A percentile compares a stretch with the other conserved stretches of the same genome.
These are phyloP conservation scores for Mastomys coucha DNA, from an alignment of 2,113 vertebrate species.

Conservation along the genomic window DNA sequence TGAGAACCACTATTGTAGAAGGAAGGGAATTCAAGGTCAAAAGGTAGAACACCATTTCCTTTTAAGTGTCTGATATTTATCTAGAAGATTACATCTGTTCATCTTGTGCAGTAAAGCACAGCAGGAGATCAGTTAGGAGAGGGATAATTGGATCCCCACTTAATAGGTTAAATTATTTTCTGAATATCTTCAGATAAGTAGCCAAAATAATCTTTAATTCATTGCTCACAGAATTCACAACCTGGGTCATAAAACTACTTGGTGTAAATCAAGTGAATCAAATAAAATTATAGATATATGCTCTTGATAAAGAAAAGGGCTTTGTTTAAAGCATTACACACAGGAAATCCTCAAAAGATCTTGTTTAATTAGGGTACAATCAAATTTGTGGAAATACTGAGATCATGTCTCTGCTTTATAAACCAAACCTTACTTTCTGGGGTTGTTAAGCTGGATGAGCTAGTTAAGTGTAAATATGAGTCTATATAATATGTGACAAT, in stretches of 20 bases:
- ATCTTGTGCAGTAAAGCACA: conserved; percentile 8
- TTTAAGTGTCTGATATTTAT: conserved; percentile 42
- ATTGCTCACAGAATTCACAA: background rate
- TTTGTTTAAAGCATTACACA: background rate
- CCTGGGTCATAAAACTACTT: background rate
- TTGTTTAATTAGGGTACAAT: background rate
- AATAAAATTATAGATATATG: background rate
- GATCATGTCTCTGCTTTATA: background rate
- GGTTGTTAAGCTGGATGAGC: conserved; percentile 5
- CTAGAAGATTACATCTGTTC: conserved; percentile 37
- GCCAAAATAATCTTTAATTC: conserved; percentile 9
- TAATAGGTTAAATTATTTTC: conserved; percentile 51
- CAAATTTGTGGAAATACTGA: background rate
- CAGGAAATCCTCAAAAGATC: background rate
- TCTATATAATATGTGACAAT: background rate
- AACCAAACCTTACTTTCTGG: background rate
- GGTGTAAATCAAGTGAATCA: background rate
- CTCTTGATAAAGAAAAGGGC: background rate
- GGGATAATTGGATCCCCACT: conserved; percentile 53
- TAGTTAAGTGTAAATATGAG: background rate
- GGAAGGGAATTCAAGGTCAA: conserved; percentile 29
- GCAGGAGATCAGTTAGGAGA: conserved; percentile 8
- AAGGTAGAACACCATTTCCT: conserved; percentile 32
- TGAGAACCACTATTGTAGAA: background rate
- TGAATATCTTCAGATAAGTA: background rate